Base-by-base conservation (phyloP, 2,888 invertebrate genomes). In the Lochmaea crataegi region DNA sequence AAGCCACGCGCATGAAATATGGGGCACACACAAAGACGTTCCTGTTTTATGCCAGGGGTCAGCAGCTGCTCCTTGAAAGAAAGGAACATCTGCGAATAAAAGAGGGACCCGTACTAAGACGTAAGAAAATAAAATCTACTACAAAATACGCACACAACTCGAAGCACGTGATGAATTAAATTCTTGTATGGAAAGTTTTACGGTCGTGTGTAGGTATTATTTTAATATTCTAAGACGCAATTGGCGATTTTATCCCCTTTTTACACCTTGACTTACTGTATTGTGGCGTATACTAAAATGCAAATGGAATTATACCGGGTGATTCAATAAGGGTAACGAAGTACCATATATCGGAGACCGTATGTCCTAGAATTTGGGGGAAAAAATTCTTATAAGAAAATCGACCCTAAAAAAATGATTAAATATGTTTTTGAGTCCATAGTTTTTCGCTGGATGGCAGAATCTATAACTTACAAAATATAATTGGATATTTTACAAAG, bases 11-110 rank as follows among this genome's bases (percentile, higher is more conserved):
- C 58, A 32, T 51, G 58, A 65, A 65, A 68, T 68, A 32, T 45
- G 48, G 58, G 60, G 56, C 68, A 32, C 60, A 32, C n/a, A 71
- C 71, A 71, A 71, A 71, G 71, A 71, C 65, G 71, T 71, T 71
- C 18, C 56, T 65, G 65, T 71, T 58, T 57, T 65, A 48, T 16
- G 58, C 32, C 14, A 58, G 60, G 65, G 65, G 48, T 32, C 71
- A 71, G 26, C 58, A 32, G 58, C 32, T 58, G 71, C 38, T 71
- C 65, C 10, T 65, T 38, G 18, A 26, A 66, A 42, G 67, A 45
- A 69, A 63, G 41, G 63, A 68, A 68, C 63, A 68, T 64, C 58
- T 72, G 68, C 65, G 65, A 68, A 51, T 58, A 58, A 26, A 58
- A 58, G 58, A 65, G 51, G 64, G 68, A 51, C 53, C 53, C 53